A percentile compares a stretch with the other conserved stretches of the same genome.
Conservation (phyloP, 2,888 invertebrate species). For the Drosophila longiperda region DNA sequence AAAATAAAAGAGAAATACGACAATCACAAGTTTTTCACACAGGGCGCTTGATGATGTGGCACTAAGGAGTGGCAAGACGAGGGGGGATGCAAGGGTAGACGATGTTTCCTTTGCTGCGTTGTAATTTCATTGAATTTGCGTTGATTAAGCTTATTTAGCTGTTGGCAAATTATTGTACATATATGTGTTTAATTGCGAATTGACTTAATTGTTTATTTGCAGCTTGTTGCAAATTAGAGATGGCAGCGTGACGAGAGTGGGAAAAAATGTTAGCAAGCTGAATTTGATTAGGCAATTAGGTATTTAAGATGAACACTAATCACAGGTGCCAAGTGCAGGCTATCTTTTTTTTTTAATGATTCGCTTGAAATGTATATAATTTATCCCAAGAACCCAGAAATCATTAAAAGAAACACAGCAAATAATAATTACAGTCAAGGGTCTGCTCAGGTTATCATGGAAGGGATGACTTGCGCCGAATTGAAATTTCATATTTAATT, state of each 20-base stretch:
- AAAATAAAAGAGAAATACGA: slow-evolving; percentile 22
- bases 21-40: slow-evolving; percentile 57
- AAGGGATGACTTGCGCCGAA: neutral
- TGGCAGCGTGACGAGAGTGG: neutral
- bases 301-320: neutral
- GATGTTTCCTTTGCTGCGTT: slow-evolving; percentile 49
- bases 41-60: neutral
- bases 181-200: slow-evolving; percentile 70
- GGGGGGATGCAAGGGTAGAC: neutral
- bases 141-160: slow-evolving; percentile 77
- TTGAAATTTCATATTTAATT: neutral
- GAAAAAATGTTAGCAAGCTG: neutral
- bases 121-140: slow-evolving; percentile 78
- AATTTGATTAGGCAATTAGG: neutral
- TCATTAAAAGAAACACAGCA: neutral
- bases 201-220: slow-evolving; percentile 66
- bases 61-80: too few relatives aligned
- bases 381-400: neutral
- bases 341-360: neutral
- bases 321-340: neutral
- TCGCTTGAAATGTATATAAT: neutral
- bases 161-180: slow-evolving; percentile 67
- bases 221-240: slow-evolving; percentile 16
- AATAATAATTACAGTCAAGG: neutral
- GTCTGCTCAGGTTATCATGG: neutral